Evolutionary conservation across 2,888 invertebrate species (phyloP).

Genomic region (Lepidocyrtinus sp.): DNA sequence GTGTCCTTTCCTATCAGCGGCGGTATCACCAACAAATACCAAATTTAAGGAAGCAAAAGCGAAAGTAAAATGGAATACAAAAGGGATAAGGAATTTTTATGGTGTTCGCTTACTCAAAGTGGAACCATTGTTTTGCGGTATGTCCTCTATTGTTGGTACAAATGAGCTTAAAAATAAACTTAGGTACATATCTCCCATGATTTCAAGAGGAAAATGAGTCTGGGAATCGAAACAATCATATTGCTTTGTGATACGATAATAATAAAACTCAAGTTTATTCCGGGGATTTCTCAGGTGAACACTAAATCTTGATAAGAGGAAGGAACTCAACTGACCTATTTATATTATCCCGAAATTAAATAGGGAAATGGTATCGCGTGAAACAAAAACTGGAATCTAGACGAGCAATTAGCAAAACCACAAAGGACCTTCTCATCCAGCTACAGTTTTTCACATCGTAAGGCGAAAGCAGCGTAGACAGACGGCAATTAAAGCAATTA

Average conservation of each 20-base stretch:
- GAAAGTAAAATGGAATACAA: background rate
- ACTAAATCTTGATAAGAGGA: background rate
- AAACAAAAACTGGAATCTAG: background rate
- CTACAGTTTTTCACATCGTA: background rate
- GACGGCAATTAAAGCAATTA: slow-evolving; percentile 45
- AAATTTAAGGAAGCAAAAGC: slow-evolving; percentile 27
- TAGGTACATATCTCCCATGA: too few species aligned
- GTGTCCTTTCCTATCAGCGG: slow-evolving; percentile 37
- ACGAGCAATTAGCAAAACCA: slow-evolving; percentile 1
- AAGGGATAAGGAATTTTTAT: slow-evolving; percentile 15
- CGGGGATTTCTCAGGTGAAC: background rate
- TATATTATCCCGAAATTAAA: background rate
- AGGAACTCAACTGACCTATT: background rate
- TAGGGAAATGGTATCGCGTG: too few species aligned
- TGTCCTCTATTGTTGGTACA: background rate
- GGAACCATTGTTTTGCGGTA: background rate
- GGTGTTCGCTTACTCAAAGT: background rate
- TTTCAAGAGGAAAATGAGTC: too few species aligned
- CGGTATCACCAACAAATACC: slow-evolving; percentile 8
- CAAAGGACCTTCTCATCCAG: slow-evolving; percentile 10
- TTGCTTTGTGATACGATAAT: background rate
- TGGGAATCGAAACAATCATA: too few species aligned
- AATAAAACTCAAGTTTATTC: background rate
- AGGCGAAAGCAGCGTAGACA: slow-evolving; percentile 26
- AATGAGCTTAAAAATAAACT: background rate